phyloP scores from a whole-genome alignment of 2,797 vertebrate genomes.

The Hoplostethus mediterraneus region DNA sequence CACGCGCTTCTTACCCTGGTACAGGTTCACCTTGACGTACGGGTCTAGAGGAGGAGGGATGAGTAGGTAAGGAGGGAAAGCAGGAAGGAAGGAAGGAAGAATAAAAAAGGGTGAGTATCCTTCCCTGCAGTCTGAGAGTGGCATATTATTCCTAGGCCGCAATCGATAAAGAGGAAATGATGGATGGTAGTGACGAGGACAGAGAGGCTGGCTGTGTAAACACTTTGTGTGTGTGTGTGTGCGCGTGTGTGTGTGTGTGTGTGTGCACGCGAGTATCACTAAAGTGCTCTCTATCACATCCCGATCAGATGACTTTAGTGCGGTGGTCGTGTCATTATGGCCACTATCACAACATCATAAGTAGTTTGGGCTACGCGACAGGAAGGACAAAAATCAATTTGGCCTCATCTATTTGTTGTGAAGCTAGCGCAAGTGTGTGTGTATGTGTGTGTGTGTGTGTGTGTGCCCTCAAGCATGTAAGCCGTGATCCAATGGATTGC shows the following conservation, averaged over 20 bases:
- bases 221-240: constrained; percentile 26
- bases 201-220: constrained; percentile 58
- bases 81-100: constrained; percentile 11
- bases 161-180: constrained; percentile 66
- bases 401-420: constrained; percentile 6
- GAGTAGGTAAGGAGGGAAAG: not conserved
- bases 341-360: constrained; percentile 46
- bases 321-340: constrained; percentile 45
- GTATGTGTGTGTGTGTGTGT: not conserved
- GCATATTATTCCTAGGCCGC: constrained; percentile 38
- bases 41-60: constrained; percentile 85
- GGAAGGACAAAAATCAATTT: constrained; percentile 26
- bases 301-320: constrained; percentile 64
- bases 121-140: constrained; percentile 26
- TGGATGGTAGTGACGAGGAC: constrained; percentile 56
- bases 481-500: not conserved
- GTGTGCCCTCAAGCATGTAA: not conserved
- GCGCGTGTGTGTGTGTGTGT: not conserved
- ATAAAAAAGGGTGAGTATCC: constrained; percentile 10
- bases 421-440: not conserved
- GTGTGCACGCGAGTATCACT: constrained; percentile 33
- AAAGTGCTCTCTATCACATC: constrained; percentile 63
- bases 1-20: constrained; percentile 95
- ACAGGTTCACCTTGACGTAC: constrained; percentile 98
- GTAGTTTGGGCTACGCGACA: constrained; percentile 20